Base-by-base conservation (phyloP, 1,140 invertebrate genomes). In the Pogonus chalceus region DNA sequence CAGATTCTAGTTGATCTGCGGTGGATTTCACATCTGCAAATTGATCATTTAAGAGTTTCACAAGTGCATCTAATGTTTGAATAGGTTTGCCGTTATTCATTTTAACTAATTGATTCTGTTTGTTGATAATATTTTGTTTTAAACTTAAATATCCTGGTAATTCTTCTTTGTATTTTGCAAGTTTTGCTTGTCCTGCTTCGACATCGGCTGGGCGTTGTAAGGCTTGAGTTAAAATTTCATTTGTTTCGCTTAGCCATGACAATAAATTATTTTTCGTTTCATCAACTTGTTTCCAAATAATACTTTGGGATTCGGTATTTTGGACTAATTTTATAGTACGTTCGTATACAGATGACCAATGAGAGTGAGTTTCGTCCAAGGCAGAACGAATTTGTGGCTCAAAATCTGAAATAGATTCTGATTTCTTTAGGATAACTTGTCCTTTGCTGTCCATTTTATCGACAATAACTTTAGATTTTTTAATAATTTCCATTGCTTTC, bases 231-330 rank as follows among this genome's bases (percentile, higher is more conserved):
- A 96, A 71, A 22, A 78, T 79, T 60, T 83, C 80, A 57, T 85
- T 84, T 7, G 88, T 92, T 59, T 88, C 83, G 55, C 78, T 82
- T 2, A 94, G 65, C 94, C 94, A 97, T 23, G 80, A 80, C 0
- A 86, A 69, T 14, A 96, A 73, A 65, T 92, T 87, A 58, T 86
- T 83, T 64, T 89, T 90, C 0, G 83, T 80, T 56, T 90, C 86
- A 52, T 92, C 85, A 3, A 96, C 87, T 68, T 95, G 90, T 59
- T 90, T 88, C 91, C 92, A 95, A 47, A 95, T 85, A 2, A 90
- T 84, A 0, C 87, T 73, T 67, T 95, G 90, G 0, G 90, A 87
- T 69, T 96, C 92, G 37, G 88, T 81, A 46, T 82, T 81, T 69
- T 92, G 84, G 10, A 83, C 78, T 55, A 81, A 78, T 55, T 83